phyloP scores from a whole-genome alignment of 2,888 invertebrate genomes.

The Exephanes ischioxanthus region DNA sequence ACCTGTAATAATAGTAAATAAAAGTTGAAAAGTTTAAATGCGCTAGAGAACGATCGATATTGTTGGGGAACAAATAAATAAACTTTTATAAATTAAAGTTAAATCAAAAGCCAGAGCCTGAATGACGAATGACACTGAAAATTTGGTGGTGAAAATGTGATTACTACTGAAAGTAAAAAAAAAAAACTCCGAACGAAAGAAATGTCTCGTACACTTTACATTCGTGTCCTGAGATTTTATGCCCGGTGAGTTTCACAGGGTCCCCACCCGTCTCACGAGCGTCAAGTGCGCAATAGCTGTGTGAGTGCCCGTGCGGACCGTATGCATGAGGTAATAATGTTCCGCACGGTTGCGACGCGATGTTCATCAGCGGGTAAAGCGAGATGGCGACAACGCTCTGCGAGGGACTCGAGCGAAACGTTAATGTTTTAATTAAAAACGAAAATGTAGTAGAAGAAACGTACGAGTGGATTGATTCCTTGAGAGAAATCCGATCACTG shows the following conservation, averaged over 20 bases:
- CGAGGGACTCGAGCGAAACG: constrained; percentile 54
- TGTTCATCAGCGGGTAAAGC: constrained; percentile 71
- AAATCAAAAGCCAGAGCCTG: not conserved
- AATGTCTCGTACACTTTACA: not conserved
- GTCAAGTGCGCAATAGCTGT: not conserved
- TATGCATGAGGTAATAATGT: constrained; percentile 70
- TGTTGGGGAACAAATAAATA: no score
- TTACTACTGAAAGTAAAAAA: not conserved
- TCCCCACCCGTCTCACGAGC: constrained; percentile 11
- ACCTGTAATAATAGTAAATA: not conserved
- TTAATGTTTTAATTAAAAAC: constrained; percentile 43
- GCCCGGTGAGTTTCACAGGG: constrained; percentile 27
- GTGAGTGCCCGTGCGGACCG: constrained; percentile 1
- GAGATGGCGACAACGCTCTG: constrained; percentile 69
- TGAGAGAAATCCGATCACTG: not conserved
- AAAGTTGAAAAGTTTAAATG: not conserved
- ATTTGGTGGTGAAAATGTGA: not conserved
- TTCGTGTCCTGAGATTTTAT: constrained; percentile 9
- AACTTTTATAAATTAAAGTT: not conserved
- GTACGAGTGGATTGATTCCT: not conserved
- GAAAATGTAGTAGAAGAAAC: not conserved
- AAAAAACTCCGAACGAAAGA: not conserved
- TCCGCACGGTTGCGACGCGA: constrained; percentile 69
- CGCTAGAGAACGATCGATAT: no score
- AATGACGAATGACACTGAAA: no score